These are phyloP conservation scores for Microcaecilia unicolor DNA, from an alignment of 2,797 vertebrate species.

Conservation along the genomic window DNA sequence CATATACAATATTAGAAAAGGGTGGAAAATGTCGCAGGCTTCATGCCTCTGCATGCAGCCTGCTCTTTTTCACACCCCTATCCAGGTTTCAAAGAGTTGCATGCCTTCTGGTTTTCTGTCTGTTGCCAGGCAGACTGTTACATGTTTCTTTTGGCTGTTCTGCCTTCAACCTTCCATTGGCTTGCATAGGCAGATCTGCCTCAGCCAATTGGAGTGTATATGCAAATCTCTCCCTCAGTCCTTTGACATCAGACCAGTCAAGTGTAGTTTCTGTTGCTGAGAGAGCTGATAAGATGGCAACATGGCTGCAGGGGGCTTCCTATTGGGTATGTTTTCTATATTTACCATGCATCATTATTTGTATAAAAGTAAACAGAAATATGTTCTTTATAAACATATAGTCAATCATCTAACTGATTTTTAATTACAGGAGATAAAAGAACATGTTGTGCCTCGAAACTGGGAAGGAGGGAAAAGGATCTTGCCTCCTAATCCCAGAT, in stretches of 20 bases:
- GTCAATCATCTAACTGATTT: neutral
- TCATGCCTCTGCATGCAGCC: no score
- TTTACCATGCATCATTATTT: neutral
- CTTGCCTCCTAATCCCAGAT: fast-evolving
- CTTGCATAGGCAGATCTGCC: conserved; percentile 5
- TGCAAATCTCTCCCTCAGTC: conserved; percentile 25
- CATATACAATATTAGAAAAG: no score
- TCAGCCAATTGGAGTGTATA: conserved; percentile 38
- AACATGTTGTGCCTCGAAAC: fast-evolving
- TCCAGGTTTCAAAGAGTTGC: neutral
- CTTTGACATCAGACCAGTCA: neutral
- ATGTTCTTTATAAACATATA: neutral
- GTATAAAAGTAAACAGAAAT: neutral
- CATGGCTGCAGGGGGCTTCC: conserved; percentile 13
- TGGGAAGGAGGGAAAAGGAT: neutral
- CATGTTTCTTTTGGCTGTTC: conserved; percentile 4
- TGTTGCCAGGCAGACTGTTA: conserved; percentile 45
- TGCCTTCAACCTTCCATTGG: conserved; percentile 26
- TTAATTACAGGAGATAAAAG: neutral
- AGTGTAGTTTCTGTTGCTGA: conserved; percentile 2
- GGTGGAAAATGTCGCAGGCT: no score
- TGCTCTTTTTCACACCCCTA: conserved; percentile 5
- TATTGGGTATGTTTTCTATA: conserved; percentile 4
- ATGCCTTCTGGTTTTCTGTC: conserved; percentile 38
- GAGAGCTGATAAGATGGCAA: conserved; percentile 11